Conservation (phyloP, 2,113 vertebrate species). For the Hoplias malabaricus region DNA sequence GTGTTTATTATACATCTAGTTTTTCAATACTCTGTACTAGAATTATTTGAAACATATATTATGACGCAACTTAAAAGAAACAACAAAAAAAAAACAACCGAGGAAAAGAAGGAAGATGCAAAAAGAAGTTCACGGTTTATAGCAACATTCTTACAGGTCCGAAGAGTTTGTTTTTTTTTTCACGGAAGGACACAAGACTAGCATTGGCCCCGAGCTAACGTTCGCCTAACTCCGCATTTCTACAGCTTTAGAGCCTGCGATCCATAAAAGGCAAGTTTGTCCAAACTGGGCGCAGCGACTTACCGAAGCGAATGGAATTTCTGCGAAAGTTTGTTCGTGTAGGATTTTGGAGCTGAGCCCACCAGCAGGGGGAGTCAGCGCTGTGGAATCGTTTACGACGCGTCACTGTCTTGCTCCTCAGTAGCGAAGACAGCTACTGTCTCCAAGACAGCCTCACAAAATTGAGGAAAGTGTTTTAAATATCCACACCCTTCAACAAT, state of each 20-base stretch:
- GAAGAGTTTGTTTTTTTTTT: slow-evolving; percentile 12
- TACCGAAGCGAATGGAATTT: slow-evolving; percentile 65
- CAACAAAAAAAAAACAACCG: slow-evolving; percentile 68
- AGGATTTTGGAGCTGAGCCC: slow-evolving; percentile 63
- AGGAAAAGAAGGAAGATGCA: slow-evolving; percentile 3
- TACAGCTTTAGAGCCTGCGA: slow-evolving; percentile 62
- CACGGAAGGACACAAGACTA: slow-evolving; percentile 19
- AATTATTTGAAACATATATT: slow-evolving; percentile 92
- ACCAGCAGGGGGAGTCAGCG: slow-evolving; percentile 63
- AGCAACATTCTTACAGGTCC: slow-evolving; percentile 67
- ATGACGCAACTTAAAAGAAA: slow-evolving; percentile 85
- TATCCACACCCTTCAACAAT: slow-evolving; percentile 77
- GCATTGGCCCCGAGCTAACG: slow-evolving; percentile 5
- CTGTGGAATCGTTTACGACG: slow-evolving; percentile 64
- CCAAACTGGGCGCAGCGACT: slow-evolving; percentile 52
- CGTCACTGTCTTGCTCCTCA: slow-evolving; percentile 86
- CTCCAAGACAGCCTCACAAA: slow-evolving; percentile 92
- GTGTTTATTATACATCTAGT: slow-evolving; percentile 92
- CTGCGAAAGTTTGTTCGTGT: slow-evolving; percentile 51
- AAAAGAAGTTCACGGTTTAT: slow-evolving; percentile 69
- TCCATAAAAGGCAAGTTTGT: slow-evolving; percentile 58
- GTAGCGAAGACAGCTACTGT: slow-evolving; percentile 74
- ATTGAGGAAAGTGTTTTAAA: slow-evolving; percentile 88
- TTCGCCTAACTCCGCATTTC: slow-evolving; percentile 36
- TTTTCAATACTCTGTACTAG: slow-evolving; percentile 86